Percentiles rank a stretch among this genome's conserved stretches.
phyloP scores from a whole-genome alignment of 2,797 vertebrate species.

The Orientallactaga sibirica region DNA sequence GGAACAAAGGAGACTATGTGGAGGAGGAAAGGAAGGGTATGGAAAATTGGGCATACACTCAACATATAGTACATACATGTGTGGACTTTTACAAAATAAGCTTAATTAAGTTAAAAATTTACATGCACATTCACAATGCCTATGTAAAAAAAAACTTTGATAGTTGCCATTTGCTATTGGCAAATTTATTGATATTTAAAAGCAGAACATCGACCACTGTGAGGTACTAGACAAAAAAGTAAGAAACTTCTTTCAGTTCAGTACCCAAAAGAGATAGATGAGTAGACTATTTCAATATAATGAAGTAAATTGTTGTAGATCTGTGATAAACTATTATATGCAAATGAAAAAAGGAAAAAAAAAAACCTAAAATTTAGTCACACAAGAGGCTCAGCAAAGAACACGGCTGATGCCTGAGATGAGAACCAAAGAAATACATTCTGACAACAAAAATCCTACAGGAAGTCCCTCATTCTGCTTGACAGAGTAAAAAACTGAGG shows the following conservation, averaged over 20 bases:
- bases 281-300: neutral
- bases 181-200: slow-evolving; percentile 54
- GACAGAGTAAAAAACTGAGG: slow-evolving; percentile 41
- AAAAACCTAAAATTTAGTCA: neutral
- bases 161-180: neutral
- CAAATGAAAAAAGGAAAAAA: neutral
- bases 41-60: too few species aligned
- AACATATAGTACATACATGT: too few species aligned
- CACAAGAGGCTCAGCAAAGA: neutral
- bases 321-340: neutral
- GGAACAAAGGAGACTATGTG: too few species aligned
- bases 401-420: neutral
- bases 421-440: slow-evolving; percentile 20
- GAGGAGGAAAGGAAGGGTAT: too few species aligned
- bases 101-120: too few species aligned
- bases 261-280: neutral
- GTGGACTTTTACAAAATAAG: too few species aligned
- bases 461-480: neutral
- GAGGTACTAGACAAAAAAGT: neutral
- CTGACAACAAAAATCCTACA: neutral
- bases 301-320: slow-evolving; percentile 29
- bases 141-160: slow-evolving; percentile 24
- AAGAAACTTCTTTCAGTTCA: slow-evolving; percentile 30
- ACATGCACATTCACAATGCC: neutral
- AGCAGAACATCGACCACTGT: neutral